Percentiles rank a stretch among this genome's conserved stretches.
These are phyloP conservation scores for Isoperla grammatica DNA, from an alignment of 2,888 invertebrate species.

Conservation along the genomic window DNA sequence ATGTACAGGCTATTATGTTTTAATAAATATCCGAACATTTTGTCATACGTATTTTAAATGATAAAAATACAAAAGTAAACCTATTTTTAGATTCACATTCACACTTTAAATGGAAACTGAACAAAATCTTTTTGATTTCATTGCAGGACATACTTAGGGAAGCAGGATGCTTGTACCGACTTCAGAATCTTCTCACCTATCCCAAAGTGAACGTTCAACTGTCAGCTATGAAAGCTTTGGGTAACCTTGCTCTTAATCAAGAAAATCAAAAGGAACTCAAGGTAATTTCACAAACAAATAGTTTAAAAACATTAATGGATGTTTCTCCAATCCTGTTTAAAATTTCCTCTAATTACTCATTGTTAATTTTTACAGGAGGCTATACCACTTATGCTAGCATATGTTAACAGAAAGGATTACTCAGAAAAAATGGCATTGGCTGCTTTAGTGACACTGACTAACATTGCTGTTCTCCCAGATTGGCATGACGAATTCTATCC, in stretches of 20 bases:
- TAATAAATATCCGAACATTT: neutral
- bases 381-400: constrained; percentile 46
- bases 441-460: constrained; percentile 50
- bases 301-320: too few relatives aligned
- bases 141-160: constrained; percentile 46
- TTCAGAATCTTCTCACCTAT: constrained; percentile 44
- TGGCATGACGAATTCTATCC: constrained; percentile 49
- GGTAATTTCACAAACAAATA: constrained; percentile 39
- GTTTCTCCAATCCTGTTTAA: too few relatives aligned
- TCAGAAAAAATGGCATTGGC: constrained; percentile 44
- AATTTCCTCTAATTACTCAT: constrained; percentile 3
- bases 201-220: constrained; percentile 42
- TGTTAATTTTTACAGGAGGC: constrained; percentile 41
- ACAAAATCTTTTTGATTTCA: neutral
- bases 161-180: constrained; percentile 45
- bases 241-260: constrained; percentile 49
- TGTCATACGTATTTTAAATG: constrained; percentile 9
- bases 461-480: constrained; percentile 46
- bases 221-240: constrained; percentile 46
- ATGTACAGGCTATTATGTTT: too few relatives aligned
- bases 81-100: neutral
- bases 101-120: neutral
- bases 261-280: constrained; percentile 48
- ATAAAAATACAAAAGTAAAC: neutral
- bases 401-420: constrained; percentile 39